A percentile compares a stretch with the other conserved stretches of the same genome.
phyloP scores from a whole-genome alignment of 1,140 invertebrate species.

The Drosophila hydei region DNA sequence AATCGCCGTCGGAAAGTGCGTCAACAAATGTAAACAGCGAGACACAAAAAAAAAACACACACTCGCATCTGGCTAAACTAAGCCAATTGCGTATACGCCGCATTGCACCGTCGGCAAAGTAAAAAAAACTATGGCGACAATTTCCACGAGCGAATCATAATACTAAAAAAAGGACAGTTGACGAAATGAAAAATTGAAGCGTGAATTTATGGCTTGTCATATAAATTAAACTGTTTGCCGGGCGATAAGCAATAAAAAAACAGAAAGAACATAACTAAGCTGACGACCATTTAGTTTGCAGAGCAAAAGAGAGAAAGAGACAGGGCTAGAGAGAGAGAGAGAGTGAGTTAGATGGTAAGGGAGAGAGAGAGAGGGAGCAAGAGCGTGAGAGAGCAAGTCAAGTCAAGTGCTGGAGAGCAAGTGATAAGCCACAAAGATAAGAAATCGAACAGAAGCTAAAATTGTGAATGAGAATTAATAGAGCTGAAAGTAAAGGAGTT shows the following conservation, averaged over 20 bases:
- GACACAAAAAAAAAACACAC: background rate
- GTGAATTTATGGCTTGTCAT: conserved; percentile 72
- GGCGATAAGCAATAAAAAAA: conserved; percentile 59
- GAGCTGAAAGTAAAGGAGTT: no score
- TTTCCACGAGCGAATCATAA: no score
- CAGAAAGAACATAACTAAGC: background rate
- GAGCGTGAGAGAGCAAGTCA: background rate
- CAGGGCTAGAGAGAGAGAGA: background rate
- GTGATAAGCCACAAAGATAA: background rate
- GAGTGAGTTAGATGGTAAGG: background rate
- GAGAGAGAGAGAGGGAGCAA: background rate
- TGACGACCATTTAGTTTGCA: background rate
- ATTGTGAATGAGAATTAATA: no score
- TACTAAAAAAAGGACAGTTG: conserved; percentile 1
- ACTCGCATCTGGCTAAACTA: background rate
- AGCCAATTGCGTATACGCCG: conserved; percentile 25
- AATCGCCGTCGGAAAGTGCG: conserved; percentile 31
- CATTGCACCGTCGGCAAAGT: background rate
- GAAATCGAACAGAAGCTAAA: background rate
- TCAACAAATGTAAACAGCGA: background rate
- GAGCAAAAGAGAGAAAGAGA: background rate
- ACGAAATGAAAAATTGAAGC: conserved; percentile 34
- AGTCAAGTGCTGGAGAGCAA: background rate
- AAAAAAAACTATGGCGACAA: background rate
- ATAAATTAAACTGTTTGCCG: conserved; percentile 70